Percentiles rank a stretch among this genome's conserved stretches.
These are phyloP conservation scores for Calameuta pallipes DNA, from an alignment of 2,888 invertebrate species.

Conservation along the genomic window DNA sequence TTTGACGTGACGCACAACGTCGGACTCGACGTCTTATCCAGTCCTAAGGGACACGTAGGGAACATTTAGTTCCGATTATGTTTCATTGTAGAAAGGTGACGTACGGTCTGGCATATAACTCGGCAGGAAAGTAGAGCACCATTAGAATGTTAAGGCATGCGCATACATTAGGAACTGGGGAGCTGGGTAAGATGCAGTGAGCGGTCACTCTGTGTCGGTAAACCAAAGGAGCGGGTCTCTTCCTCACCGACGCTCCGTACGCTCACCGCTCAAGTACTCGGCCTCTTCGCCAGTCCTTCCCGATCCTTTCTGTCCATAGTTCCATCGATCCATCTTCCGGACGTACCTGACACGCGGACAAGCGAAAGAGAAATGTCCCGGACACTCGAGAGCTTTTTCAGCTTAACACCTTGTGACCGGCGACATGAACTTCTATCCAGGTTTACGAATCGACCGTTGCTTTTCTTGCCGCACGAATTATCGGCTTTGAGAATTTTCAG, in stretches of 20 bases:
- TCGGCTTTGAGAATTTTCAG: not conserved
- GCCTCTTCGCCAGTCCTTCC: not conserved
- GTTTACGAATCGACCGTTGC: not conserved
- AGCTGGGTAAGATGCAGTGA: constrained; percentile 18
- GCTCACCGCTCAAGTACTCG: not conserved
- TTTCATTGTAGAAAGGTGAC: constrained; percentile 17
- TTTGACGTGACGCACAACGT: not conserved
- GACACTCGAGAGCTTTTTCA: constrained; percentile 20
- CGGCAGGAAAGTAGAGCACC: constrained; percentile 21
- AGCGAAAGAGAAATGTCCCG: constrained; percentile 21
- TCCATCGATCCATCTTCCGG: constrained; percentile 23
- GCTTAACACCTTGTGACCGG: constrained; percentile 17
- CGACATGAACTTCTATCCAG: constrained; percentile 9
- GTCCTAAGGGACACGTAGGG: constrained; percentile 13
- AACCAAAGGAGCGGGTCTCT: constrained; percentile 10
- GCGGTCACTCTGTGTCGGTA: constrained; percentile 17
- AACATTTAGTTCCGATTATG: constrained; percentile 24
- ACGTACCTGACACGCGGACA: constrained; percentile 16
- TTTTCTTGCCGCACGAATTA: not conserved
- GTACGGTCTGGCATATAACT: not conserved
- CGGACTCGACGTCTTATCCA: not conserved
- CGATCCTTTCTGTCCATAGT: constrained; percentile 17
- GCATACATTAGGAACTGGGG: constrained; percentile 18
- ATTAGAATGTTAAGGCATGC: constrained; percentile 24
- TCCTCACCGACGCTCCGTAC: not conserved